Base-by-base conservation (phyloP, 2,113 vertebrate genomes). In the Nyctereutes procyonoides region DNA sequence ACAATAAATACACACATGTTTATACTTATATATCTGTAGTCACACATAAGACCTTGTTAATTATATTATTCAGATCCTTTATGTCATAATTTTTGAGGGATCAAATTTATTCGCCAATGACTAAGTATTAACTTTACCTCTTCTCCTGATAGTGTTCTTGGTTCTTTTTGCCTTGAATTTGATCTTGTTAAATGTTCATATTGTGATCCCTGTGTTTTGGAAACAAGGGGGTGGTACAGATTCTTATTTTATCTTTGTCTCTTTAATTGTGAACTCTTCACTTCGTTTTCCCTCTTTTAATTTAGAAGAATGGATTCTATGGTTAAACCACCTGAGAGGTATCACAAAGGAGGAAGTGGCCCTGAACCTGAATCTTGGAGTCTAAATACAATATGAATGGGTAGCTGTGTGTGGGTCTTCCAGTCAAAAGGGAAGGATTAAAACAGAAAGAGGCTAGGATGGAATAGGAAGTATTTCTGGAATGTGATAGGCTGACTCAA, bases 221-320 rank as follows among this genome's bases (percentile, higher is more conserved):
- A 71, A 76, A 73, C 87, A 11, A 43, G 43, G 5, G 13, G 14
- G n/a, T 73, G 32, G 35, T 53, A 4, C 53, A 28, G 65, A 13
- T 83, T 96, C 35, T 82, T 11, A 82, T 93, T 88, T 82, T 85
- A 62, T 56, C 62, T 88, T 90, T 80, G 51, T 84, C 7, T 92
- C 17, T 84, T 74, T 38, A 81, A 48, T 95, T 88, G 71, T 67
- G 60, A 93, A 60, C 90, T 80, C 55, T 77, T 95, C 19, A 81
- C 28, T 55, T 83, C 28, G 73, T 30, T 13, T 7, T 79, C 30
- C 76, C 15, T 26, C 62, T 80, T 30, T 74, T 88, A 62, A 83
- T 90, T 83, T 48, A 90, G 71, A 94, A 85, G 53, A 97, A 56
- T 51, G 53, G 26, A 71, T n/a, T 91, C 51, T 63, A 0, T 69